Percentiles rank a stretch among this genome's conserved stretches.
These are phyloP conservation scores for Carcharodon carcharias DNA, from an alignment of 2,797 vertebrate species.

Conservation along the genomic window DNA sequence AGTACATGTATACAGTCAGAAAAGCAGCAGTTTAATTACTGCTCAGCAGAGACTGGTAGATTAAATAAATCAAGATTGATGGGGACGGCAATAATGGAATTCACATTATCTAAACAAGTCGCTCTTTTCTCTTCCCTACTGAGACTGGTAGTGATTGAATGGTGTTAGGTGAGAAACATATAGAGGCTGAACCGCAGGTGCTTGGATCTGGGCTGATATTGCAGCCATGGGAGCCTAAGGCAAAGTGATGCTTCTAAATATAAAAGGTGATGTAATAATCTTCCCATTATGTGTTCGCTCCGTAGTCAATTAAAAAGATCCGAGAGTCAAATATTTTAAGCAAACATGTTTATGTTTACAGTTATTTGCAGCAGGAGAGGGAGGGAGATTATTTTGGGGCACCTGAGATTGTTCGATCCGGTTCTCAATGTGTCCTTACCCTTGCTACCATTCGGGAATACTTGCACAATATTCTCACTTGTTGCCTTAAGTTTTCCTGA, in stretches of 20 bases:
- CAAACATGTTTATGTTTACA: background rate
- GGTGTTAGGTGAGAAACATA: background rate
- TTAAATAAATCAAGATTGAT: constrained; percentile 35
- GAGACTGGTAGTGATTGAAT: background rate
- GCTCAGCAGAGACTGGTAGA: background rate
- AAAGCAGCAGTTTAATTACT: constrained; percentile 19
- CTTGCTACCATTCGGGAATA: background rate
- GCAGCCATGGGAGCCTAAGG: background rate
- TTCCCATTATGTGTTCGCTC: background rate
- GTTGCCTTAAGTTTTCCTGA: background rate
- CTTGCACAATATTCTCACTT: background rate
- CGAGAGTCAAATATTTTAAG: background rate
- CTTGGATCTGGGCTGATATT: background rate
- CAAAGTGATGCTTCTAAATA: background rate
- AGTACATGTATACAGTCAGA: too few species aligned
- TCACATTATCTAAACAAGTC: constrained; percentile 15
- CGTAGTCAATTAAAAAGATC: background rate
- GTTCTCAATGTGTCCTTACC: too few species aligned
- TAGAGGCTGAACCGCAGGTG: background rate
- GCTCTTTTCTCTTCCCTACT: background rate
- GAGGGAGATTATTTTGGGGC: too few species aligned
- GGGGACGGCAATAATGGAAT: background rate
- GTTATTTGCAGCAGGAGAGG: background rate
- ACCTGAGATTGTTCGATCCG: background rate
- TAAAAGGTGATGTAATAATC: background rate